Percentiles rank a stretch among this genome's conserved stretches.
Evolutionary conservation across 2,113 vertebrate genomes (phyloP).

Genomic region (Xerus inauris): DNA sequence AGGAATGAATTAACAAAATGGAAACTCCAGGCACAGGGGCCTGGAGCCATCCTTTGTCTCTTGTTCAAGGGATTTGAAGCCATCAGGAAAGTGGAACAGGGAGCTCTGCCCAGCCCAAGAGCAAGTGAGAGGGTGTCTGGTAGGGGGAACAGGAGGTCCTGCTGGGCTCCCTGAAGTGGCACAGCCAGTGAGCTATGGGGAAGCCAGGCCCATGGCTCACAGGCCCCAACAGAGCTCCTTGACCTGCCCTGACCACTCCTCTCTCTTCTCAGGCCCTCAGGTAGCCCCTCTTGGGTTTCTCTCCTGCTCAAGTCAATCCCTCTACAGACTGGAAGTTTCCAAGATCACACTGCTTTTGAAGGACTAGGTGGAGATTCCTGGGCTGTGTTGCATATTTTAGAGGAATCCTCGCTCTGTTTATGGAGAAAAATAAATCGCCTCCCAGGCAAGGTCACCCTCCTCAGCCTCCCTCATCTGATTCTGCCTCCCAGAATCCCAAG

Average conservation of each 20-base stretch:
- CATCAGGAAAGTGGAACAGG: too few relatives aligned
- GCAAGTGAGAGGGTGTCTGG: too few relatives aligned
- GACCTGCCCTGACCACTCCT: not conserved
- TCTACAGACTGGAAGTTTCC: not conserved
- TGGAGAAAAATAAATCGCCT: not conserved
- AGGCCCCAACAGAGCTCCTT: not conserved
- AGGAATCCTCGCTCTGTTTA: slow-evolving; percentile 14
- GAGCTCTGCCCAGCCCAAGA: too few relatives aligned
- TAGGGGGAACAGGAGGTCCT: too few relatives aligned
- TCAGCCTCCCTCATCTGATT: not conserved
- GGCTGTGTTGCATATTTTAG: not conserved
- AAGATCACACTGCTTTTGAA: not conserved
- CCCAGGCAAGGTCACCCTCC: not conserved
- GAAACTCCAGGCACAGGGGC: too few relatives aligned
- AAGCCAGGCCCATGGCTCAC: slow-evolving; percentile 20
- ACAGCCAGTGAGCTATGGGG: not conserved
- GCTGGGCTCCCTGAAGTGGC: too few relatives aligned
- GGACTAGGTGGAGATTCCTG: not conserved
- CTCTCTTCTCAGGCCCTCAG: not conserved
- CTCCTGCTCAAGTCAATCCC: not conserved
- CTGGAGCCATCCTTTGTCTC: too few relatives aligned
- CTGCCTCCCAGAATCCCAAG: not conserved
- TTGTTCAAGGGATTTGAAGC: too few relatives aligned
- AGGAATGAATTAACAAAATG: too few relatives aligned
- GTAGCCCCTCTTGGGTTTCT: not conserved